Conservation (phyloP, 2,888 invertebrate species). For the Tenthredo distinguenda region DNA sequence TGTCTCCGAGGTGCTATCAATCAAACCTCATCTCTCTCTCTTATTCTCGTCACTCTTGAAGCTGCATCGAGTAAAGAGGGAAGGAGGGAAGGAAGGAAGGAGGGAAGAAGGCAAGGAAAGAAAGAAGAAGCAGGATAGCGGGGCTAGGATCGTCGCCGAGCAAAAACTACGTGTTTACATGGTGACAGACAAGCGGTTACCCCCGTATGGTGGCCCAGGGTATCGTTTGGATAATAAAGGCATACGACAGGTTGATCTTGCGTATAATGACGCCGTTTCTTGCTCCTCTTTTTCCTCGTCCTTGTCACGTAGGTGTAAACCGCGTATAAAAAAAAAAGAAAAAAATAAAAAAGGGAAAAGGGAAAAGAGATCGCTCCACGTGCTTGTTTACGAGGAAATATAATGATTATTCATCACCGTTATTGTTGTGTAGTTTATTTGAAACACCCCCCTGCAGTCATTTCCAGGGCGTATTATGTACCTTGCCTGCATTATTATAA, state of each 20-base stretch:
- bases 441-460: background rate
- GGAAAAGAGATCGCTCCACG: background rate
- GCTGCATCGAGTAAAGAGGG: slow-evolving; percentile 3
- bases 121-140: background rate
- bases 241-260: slow-evolving; percentile 43
- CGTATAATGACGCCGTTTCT: slow-evolving; percentile 35
- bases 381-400: background rate
- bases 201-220: background rate
- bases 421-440: background rate
- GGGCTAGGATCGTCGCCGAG: background rate
- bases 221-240: slow-evolving; percentile 44
- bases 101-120: background rate
- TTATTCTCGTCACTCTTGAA: slow-evolving; percentile 14
- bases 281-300: background rate
- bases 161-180: slow-evolving; percentile 54
- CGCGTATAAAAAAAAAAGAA: background rate
- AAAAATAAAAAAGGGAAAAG: background rate
- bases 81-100: background rate
- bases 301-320: background rate
- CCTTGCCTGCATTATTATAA: no score
- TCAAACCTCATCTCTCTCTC: slow-evolving; percentile 49
- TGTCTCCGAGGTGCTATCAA: slow-evolving; percentile 54
- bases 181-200: slow-evolving; percentile 46
- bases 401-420: background rate
- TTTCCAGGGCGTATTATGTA: background rate